A percentile compares a stretch with the other conserved stretches of the same genome.
These are phyloP conservation scores for Lichenostomus cassidix DNA, from an alignment of 2,113 vertebrate species.

Conservation along the genomic window DNA sequence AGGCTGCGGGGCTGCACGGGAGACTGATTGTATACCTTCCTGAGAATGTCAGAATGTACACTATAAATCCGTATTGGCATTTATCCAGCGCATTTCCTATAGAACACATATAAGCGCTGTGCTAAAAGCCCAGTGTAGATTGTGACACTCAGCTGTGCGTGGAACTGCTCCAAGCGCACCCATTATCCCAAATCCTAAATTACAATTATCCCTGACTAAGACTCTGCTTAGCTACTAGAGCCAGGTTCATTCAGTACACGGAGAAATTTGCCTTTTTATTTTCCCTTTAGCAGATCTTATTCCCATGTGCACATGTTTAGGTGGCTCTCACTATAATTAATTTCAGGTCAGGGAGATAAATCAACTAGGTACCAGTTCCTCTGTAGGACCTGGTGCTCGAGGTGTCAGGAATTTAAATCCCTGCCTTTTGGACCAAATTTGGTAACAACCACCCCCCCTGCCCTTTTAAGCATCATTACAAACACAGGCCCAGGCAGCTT, in stretches of 20 bases:
- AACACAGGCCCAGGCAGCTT: not conserved
- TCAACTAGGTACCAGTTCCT: not conserved
- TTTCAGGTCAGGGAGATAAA: not conserved
- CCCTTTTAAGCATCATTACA: not conserved
- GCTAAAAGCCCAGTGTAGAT: not conserved
- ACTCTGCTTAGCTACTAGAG: not conserved
- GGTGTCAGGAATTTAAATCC: not conserved
- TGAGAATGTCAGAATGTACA: not conserved
- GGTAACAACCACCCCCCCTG: rapidly evolving
- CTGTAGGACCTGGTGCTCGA: not conserved
- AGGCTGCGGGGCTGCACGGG: no score
- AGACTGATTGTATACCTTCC: no score
- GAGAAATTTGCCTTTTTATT: not conserved
- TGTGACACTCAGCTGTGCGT: rapidly evolving
- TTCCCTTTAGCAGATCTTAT: not conserved
- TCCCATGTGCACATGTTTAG: not conserved
- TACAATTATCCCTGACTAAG: not conserved
- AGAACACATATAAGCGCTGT: rapidly evolving
- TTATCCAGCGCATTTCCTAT: not conserved
- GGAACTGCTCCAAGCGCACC: not conserved
- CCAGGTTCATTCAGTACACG: not conserved
- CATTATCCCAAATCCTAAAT: not conserved
- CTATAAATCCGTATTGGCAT: not conserved
- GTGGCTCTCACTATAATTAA: not conserved
- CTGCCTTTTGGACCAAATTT: not conserved